Conservation (phyloP, 2,113 vertebrate species). For the Climacteris rufus region DNA sequence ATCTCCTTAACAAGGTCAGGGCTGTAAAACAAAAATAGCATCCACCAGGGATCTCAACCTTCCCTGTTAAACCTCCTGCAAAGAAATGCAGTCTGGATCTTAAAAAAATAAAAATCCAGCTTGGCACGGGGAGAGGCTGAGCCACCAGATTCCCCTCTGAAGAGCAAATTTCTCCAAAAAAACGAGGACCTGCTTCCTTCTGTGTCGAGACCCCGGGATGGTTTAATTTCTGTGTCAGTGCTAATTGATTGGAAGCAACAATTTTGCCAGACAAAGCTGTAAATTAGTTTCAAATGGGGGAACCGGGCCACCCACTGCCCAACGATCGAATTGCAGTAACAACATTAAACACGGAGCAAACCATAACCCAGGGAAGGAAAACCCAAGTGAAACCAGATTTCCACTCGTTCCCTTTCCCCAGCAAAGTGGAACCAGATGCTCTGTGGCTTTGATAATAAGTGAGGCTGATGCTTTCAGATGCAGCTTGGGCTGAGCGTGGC, state of each 20-base stretch:
- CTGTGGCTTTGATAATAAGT: slow-evolving; percentile 72
- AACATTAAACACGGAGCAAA: slow-evolving; percentile 67
- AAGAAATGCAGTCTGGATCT: not conserved
- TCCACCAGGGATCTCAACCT: not conserved
- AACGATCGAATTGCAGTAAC: slow-evolving; percentile 65
- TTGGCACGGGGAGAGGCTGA: not conserved
- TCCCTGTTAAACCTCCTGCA: not conserved
- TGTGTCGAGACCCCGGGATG: not conserved
- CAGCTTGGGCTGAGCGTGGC: not conserved
- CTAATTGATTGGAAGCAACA: slow-evolving; percentile 75
- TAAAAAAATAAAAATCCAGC: not conserved
- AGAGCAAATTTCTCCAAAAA: not conserved
- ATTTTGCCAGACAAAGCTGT: slow-evolving; percentile 69
- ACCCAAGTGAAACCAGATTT: slow-evolving; percentile 75
- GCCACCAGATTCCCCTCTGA: not conserved
- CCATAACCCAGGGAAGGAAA: slow-evolving; percentile 57
- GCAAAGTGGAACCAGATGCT: slow-evolving; percentile 77
- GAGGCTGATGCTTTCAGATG: slow-evolving; percentile 51
- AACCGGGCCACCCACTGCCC: slow-evolving; percentile 72
- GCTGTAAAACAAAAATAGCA: slow-evolving; percentile 16
- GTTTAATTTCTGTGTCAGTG: slow-evolving; percentile 53
- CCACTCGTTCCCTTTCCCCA: slow-evolving; percentile 48
- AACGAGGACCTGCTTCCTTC: not conserved
- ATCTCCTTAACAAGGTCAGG: not conserved
- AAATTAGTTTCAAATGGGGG: slow-evolving; percentile 74